Evolutionary conservation across 2,797 vertebrate species (phyloP).

Genomic region (Anniella stebbinsi): DNA sequence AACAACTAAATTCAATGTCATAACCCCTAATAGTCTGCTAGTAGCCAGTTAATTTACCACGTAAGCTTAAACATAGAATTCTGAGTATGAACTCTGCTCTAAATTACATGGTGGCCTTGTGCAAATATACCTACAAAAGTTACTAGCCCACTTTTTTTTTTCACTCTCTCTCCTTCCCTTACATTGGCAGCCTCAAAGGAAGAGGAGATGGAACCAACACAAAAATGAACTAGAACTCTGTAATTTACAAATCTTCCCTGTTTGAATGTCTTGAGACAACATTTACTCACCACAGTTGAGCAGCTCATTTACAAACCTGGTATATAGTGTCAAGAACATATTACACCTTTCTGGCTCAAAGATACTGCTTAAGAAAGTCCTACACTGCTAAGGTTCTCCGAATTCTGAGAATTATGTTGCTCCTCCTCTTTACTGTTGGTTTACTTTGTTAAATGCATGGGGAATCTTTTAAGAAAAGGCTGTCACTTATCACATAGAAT

Average conservation of each 20-base stretch:
- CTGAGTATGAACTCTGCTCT: too few species aligned
- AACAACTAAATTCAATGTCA: background rate
- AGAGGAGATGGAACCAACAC: background rate
- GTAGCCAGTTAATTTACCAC: background rate
- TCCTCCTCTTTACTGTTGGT: background rate
- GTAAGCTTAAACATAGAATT: background rate
- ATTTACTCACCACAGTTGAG: background rate
- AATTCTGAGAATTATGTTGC: background rate
- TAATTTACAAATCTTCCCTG: background rate
- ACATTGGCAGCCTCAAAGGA: background rate
- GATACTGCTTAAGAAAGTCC: background rate
- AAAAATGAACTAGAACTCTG: background rate
- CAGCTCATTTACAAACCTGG: background rate
- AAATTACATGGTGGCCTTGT: background rate
- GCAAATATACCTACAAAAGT: background rate
- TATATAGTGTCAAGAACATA: background rate
- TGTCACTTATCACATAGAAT: background rate
- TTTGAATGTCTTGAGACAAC: background rate
- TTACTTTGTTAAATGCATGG: background rate
- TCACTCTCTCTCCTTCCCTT: background rate
- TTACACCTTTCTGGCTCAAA: background rate
- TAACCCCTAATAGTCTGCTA: background rate
- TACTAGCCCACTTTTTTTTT: background rate
- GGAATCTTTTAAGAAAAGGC: background rate
- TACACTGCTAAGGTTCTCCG: background rate